Evolutionary conservation across 2,113 vertebrate species (phyloP).

Genomic region (Thalassoma bifasciatum): DNA sequence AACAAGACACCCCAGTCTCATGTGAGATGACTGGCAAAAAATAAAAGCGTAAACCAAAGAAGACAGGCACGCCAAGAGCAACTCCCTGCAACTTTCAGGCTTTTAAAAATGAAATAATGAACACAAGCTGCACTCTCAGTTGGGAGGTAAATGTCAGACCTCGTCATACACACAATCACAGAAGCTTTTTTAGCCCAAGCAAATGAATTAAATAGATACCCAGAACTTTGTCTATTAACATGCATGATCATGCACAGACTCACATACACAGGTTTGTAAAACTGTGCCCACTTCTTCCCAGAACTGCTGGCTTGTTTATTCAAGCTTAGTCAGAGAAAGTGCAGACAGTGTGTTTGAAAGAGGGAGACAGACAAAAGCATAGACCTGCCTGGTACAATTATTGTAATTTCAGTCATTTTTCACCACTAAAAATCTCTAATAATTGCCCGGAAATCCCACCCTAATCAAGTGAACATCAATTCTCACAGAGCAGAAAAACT

Average conservation of each 20-base stretch:
- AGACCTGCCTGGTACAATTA: slow-evolving; percentile 6
- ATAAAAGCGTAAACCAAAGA: not conserved
- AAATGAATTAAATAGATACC: slow-evolving; percentile 6
- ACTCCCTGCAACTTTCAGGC: slow-evolving; percentile 3
- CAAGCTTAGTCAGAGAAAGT: slow-evolving; percentile 43
- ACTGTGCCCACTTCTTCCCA: slow-evolving; percentile 59
- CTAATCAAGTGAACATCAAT: slow-evolving; percentile 14
- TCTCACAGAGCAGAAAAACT: slow-evolving; percentile 9
- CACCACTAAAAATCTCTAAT: slow-evolving; percentile 7
- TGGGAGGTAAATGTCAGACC: slow-evolving; percentile 31
- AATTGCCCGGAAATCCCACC: not conserved
- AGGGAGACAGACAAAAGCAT: slow-evolving; percentile 14
- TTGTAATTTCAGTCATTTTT: not conserved
- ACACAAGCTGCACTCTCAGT: slow-evolving; percentile 30
- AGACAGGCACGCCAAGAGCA: slow-evolving; percentile 2
- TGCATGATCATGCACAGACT: slow-evolving; percentile 2
- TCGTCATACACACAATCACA: slow-evolving; percentile 31
- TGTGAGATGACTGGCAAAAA: not conserved
- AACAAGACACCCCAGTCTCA: slow-evolving; percentile 7
- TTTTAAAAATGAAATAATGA: slow-evolving; percentile 52
- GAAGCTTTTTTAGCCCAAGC: slow-evolving; percentile 11
- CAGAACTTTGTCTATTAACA: slow-evolving; percentile 20
- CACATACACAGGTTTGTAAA: slow-evolving; percentile 23
- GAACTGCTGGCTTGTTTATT: slow-evolving; percentile 55
- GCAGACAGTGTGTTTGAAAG: slow-evolving; percentile 4